Conservation (phyloP, 2,797 vertebrate species). For the Leuciscus waleckii region DNA sequence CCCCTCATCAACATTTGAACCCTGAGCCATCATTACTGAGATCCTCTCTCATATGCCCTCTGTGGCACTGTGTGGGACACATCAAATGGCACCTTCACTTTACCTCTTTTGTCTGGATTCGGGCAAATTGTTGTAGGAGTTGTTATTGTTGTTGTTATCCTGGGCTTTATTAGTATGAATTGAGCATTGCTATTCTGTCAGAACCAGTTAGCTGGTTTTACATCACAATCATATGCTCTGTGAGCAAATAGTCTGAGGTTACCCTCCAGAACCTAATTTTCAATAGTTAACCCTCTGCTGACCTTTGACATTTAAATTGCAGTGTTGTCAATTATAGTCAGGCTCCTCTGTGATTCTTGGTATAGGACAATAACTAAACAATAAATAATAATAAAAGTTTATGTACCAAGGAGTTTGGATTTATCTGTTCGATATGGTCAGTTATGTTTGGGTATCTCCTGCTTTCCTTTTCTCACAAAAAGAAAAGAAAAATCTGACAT, state of each 20-base stretch:
- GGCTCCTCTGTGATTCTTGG: neutral
- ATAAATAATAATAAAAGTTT: neutral
- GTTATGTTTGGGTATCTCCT: neutral
- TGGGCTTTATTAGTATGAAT: constrained; percentile 73
- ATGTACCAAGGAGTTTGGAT: neutral
- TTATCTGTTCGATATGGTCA: neutral
- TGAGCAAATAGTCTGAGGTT: constrained; percentile 55
- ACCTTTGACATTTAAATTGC: constrained; percentile 60
- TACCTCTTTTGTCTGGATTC: constrained; percentile 74
- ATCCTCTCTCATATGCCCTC: constrained; percentile 80
- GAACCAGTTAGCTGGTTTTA: constrained; percentile 70
- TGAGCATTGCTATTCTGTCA: constrained; percentile 72
- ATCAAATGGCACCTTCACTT: constrained; percentile 79
- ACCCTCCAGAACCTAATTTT: constrained; percentile 62
- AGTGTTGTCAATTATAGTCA: constrained; percentile 8
- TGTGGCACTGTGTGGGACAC: constrained; percentile 82
- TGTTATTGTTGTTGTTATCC: constrained; percentile 70
- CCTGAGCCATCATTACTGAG: constrained; percentile 79
- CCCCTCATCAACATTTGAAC: constrained; percentile 79
- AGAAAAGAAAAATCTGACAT: neutral
- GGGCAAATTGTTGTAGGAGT: constrained; percentile 75
- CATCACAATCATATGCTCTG: constrained; percentile 66
- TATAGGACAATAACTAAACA: neutral
- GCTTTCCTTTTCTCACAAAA: neutral
- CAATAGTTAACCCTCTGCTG: constrained; percentile 67